These are phyloP conservation scores for Melanotaenia boesemani DNA, from an alignment of 2,797 vertebrate genomes.

Conservation along the genomic window DNA sequence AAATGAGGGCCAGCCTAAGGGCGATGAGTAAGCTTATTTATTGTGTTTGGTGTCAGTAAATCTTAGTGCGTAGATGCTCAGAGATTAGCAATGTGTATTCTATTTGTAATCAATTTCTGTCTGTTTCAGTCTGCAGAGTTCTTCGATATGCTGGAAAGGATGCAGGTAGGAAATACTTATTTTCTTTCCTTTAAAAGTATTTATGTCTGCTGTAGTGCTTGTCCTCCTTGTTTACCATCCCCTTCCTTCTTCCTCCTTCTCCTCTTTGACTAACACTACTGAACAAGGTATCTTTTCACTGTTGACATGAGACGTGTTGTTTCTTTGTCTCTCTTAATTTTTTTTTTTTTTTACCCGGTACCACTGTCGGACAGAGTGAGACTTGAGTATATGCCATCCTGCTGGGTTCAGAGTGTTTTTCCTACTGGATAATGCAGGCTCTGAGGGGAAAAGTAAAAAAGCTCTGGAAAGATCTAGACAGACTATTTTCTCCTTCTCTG, in stretches of 20 bases:
- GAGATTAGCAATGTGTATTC: neutral
- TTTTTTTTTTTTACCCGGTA: slow-evolving; percentile 1
- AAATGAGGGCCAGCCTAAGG: slow-evolving; percentile 19
- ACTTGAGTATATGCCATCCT: slow-evolving; percentile 24
- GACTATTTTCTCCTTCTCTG: slow-evolving; percentile 43
- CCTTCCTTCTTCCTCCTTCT: neutral
- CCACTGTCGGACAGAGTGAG: slow-evolving; percentile 1
- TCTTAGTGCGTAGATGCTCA: neutral
- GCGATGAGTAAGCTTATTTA: neutral
- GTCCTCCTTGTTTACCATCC: neutral
- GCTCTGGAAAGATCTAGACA: slow-evolving; percentile 25
- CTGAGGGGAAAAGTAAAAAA: slow-evolving; percentile 28
- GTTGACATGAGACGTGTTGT: neutral
- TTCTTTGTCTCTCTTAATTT: neutral
- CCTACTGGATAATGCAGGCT: slow-evolving; percentile 59
- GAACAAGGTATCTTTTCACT: neutral
- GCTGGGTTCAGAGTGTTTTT: slow-evolving; percentile 33
- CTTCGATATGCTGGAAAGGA: slow-evolving; percentile 98
- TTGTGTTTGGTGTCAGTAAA: slow-evolving; percentile 6
- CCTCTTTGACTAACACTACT: neutral
- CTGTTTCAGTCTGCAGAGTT: slow-evolving; percentile 94
- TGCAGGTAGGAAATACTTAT: slow-evolving; percentile 89
- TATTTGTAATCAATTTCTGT: slow-evolving; percentile 35
- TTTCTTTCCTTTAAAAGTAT: neutral
- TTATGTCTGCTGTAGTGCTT: neutral